phyloP scores from a whole-genome alignment of 2,888 invertebrate species.

The Cryptus armator region DNA sequence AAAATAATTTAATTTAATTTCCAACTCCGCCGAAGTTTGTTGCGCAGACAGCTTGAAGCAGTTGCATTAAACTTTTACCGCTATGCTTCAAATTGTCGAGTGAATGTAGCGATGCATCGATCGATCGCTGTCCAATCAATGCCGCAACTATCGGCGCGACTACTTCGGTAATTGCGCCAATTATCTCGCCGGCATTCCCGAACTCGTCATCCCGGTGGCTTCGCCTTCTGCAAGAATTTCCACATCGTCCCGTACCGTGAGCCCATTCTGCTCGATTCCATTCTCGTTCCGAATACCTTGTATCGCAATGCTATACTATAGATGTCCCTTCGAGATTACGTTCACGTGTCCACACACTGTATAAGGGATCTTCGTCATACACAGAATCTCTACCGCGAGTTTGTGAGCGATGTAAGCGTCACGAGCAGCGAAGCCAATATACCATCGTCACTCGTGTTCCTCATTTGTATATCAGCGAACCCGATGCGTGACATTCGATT shows the following conservation, averaged over 20 bases:
- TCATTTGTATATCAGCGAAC: background rate
- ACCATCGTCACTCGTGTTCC: background rate
- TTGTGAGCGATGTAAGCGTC: background rate
- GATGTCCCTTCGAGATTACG: background rate
- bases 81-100: too few relatives aligned
- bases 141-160: background rate
- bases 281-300: background rate
- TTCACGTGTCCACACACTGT: background rate
- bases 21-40: too few relatives aligned
- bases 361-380: too few relatives aligned
- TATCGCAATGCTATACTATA: background rate
- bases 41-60: too few relatives aligned
- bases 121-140: background rate
- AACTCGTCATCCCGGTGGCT: background rate
- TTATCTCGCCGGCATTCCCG: background rate
- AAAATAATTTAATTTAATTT: too few relatives aligned
- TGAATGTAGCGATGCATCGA: too few relatives aligned
- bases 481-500: slow-evolving; percentile 48
- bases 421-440: slow-evolving; percentile 18
- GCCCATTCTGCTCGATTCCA: background rate
- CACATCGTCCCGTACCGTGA: background rate
- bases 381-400: background rate
- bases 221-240: background rate
- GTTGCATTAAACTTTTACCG: too few relatives aligned
- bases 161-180: slow-evolving; percentile 5